phyloP scores from a whole-genome alignment of 2,113 vertebrate species.

The Lota lota region DNA sequence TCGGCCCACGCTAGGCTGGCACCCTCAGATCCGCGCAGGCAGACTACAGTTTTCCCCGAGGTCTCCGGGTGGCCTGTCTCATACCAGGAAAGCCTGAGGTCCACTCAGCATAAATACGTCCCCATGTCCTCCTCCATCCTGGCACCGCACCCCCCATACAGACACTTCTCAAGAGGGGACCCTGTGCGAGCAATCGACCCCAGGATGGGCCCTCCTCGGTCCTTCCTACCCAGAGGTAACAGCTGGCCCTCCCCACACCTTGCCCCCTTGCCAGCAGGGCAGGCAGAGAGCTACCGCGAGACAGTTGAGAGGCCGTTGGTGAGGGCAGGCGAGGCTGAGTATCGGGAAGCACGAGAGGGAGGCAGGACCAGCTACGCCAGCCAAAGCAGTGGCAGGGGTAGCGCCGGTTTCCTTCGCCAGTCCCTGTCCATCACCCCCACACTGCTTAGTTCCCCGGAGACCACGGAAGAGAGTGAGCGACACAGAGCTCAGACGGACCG shows the following conservation, averaged over 20 bases:
- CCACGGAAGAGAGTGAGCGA: conserved; percentile 70
- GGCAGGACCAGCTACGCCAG: conserved; percentile 75
- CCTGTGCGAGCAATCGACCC: conserved; percentile 49
- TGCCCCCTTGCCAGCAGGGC: conserved; percentile 45
- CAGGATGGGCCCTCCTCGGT: conserved; percentile 56
- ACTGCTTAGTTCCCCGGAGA: conserved; percentile 77
- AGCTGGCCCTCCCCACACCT: conserved; percentile 76
- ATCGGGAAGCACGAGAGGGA: conserved; percentile 53
- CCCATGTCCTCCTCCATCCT: conserved; percentile 52
- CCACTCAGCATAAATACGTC: conserved; percentile 62
- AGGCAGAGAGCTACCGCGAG: conserved; percentile 53
- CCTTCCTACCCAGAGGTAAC: conserved; percentile 71
- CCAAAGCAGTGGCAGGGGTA: conserved; percentile 78
- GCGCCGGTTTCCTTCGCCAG: conserved; percentile 68
- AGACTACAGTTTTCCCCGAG: conserved; percentile 66
- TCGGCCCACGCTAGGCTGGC: conserved; percentile 51
- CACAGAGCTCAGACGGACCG: conserved; percentile 56
- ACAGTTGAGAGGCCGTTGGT: conserved; percentile 41
- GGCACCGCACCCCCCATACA: conserved; percentile 45
- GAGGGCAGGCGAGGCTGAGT: conserved; percentile 53
- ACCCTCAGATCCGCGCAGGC: conserved; percentile 62
- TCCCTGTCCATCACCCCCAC: conserved; percentile 77
- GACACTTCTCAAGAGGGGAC: conserved; percentile 55
- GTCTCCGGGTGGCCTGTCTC: conserved; percentile 63
- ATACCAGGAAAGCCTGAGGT: conserved; percentile 60